phyloP scores from a whole-genome alignment of 2,797 vertebrate species.

The Enteromius mattozi region DNA sequence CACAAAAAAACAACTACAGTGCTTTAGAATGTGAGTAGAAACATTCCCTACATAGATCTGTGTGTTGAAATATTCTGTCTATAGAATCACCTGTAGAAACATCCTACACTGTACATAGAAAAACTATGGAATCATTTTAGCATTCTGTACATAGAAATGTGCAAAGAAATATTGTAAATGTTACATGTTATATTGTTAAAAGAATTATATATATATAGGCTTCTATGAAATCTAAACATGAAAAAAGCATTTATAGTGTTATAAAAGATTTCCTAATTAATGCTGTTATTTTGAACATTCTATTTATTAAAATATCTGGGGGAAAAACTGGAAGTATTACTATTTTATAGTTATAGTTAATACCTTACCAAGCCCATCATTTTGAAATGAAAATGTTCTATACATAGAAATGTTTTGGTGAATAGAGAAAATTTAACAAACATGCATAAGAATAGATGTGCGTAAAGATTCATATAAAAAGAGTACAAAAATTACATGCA shows the following conservation, averaged over 20 bases:
- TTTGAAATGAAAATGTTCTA: not conserved
- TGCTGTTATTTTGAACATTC: not conserved
- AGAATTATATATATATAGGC: no score
- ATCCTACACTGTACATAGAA: not conserved
- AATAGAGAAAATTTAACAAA: not conserved
- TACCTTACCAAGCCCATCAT: not conserved
- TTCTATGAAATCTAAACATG: no score
- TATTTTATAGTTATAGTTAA: not conserved
- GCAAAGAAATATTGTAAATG: not conserved
- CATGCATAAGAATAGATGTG: not conserved
- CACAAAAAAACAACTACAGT: constrained; percentile 29
- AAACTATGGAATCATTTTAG: not conserved
- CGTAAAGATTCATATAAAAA: not conserved
- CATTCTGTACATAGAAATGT: not conserved
- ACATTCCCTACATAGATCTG: not conserved
- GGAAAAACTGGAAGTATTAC: no score
- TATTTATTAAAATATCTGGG: not conserved
- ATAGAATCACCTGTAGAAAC: not conserved
- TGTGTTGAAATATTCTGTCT: not conserved
- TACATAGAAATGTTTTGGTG: not conserved
- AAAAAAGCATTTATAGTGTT: not conserved
- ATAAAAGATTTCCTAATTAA: not conserved
- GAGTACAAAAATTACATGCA: not conserved
- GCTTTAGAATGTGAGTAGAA: constrained; percentile 23
- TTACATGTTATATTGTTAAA: not conserved